A percentile compares a stretch with the other conserved stretches of the same genome.
Evolutionary conservation across 2,113 vertebrate species (phyloP).

Genomic region (Dromiciops gliroides): DNA sequence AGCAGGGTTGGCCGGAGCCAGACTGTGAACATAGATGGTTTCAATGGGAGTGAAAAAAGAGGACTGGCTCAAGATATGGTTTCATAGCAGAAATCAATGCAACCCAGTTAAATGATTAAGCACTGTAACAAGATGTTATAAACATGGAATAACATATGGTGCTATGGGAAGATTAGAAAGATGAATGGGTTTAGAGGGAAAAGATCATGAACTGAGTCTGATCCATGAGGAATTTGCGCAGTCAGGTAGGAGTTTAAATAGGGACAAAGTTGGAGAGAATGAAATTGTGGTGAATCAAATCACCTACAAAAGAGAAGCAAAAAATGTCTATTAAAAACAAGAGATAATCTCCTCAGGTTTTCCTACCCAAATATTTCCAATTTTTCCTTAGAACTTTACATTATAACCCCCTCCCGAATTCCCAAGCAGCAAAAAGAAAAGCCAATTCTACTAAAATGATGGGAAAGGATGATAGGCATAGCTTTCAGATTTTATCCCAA

Average conservation of each 20-base stretch:
- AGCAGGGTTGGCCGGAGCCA: not conserved
- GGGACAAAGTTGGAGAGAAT: not conserved
- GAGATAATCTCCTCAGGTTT: not conserved
- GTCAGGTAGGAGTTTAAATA: not conserved
- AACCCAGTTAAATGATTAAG: not conserved
- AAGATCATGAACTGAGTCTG: not conserved
- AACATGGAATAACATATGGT: not conserved
- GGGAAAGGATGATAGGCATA: slow-evolving; percentile 22
- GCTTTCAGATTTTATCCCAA: slow-evolving; percentile 52
- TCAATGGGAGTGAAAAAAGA: not conserved
- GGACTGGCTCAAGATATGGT: not conserved
- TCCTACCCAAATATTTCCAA: not conserved
- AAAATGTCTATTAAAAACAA: slow-evolving; percentile 19
- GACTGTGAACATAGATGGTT: not conserved
- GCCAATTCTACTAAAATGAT: slow-evolving; percentile 10
- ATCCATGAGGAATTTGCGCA: not conserved
- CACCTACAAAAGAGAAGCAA: slow-evolving; percentile 24
- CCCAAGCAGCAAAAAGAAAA: not conserved
- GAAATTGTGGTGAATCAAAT: slow-evolving; percentile 9
- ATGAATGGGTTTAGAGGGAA: not conserved
- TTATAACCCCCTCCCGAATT: not conserved
- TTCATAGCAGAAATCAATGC: not conserved
- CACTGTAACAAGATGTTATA: not conserved
- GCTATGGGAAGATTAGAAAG: not conserved
- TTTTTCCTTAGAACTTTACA: slow-evolving; percentile 31